Percentiles rank a stretch among this genome's conserved stretches.
Evolutionary conservation across 2,113 vertebrate genomes (phyloP).

Genomic region (Entelurus aequoreus): DNA sequence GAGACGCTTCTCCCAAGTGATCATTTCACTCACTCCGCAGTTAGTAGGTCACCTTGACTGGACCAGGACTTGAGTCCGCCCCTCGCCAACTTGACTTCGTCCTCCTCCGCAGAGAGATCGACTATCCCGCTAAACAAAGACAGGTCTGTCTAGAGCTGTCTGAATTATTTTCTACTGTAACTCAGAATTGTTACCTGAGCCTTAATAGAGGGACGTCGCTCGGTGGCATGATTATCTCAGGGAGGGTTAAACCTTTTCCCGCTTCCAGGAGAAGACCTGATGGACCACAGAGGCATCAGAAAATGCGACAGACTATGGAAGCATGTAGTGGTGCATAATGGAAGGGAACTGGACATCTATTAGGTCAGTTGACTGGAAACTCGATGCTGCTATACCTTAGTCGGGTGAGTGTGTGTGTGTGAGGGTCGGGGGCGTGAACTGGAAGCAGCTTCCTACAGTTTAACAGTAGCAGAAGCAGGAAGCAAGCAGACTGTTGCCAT

Average conservation of each 20-base stretch:
- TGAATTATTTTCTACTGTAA: not conserved
- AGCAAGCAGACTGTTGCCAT: no score
- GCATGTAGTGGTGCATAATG: no score
- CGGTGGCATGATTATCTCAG: conserved; percentile 51
- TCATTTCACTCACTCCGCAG: conserved; percentile 58
- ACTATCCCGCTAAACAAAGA: not conserved
- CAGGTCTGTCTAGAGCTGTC: not conserved
- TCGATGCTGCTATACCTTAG: no score
- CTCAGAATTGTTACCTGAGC: conserved; percentile 26
- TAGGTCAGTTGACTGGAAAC: no score
- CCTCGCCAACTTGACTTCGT: conserved; percentile 30
- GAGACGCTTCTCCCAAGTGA: fast-evolving
- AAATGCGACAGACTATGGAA: no score
- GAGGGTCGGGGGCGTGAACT: no score
- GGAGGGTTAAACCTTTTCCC: conserved; percentile 31
- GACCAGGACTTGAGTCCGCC: conserved; percentile 22
- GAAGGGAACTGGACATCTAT: no score
- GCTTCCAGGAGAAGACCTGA: not conserved
- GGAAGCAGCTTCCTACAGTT: no score
- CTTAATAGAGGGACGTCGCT: not conserved
- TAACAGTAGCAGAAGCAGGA: no score
- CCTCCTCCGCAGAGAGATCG: conserved; percentile 17
- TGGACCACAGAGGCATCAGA: not conserved
- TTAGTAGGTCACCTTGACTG: conserved; percentile 51
- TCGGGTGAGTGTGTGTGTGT: no score